Conservation (phyloP, 2,797 vertebrate species). For the Phataginus tetradactyla region DNA sequence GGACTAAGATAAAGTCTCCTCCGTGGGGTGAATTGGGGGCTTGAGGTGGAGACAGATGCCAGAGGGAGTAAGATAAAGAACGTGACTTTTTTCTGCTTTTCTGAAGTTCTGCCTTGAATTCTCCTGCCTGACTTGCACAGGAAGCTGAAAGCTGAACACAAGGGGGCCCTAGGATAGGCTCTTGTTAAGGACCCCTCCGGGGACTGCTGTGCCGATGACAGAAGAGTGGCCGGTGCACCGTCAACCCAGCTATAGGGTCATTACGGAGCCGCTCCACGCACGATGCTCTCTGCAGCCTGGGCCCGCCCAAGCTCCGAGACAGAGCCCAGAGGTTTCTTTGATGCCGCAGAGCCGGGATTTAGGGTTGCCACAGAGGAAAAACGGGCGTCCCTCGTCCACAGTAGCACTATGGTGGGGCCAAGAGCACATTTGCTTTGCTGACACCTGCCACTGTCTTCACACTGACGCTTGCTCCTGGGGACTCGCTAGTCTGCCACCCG, state of each 20-base stretch:
- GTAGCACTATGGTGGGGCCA: fast-evolving
- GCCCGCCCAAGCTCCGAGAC: background rate
- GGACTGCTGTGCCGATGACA: fast-evolving
- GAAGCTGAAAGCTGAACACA: background rate
- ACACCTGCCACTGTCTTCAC: background rate
- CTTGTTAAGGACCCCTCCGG: background rate
- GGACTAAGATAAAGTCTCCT: background rate
- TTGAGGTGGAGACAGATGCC: background rate
- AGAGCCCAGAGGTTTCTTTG: background rate
- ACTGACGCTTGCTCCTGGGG: background rate
- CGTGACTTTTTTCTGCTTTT: background rate
- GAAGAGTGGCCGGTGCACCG: fast-evolving
- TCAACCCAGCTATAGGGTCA: fast-evolving
- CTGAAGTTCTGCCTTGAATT: background rate
- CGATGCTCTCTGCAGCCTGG: background rate
- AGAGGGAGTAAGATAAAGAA: background rate
- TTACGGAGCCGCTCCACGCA: fast-evolving
- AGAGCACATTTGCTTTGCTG: background rate
- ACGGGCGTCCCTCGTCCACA: fast-evolving
- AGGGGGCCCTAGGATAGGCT: background rate
- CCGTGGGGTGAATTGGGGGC: fast-evolving
- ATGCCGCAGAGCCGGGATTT: background rate
- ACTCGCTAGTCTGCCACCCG: background rate
- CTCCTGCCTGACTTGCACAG: background rate
- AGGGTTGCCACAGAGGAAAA: fast-evolving